Percentiles rank a stretch among this genome's conserved stretches.
These are phyloP conservation scores for Macrobrachium nipponense DNA, from an alignment of 1,140 invertebrate genomes.

Conservation along the genomic window DNA sequence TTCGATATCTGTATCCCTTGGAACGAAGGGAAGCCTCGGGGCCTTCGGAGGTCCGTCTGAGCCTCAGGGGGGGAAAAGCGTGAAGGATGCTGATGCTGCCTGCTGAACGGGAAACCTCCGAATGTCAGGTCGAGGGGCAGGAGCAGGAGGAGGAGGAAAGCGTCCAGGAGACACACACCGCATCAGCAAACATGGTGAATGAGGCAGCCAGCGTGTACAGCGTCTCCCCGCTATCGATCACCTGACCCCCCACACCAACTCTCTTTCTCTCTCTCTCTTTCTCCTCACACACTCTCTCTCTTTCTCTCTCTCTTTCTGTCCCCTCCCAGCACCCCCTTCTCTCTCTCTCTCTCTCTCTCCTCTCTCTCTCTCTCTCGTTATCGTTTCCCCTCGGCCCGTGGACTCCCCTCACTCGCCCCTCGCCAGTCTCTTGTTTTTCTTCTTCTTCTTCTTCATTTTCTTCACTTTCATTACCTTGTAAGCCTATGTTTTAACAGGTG, in stretches of 20 bases:
- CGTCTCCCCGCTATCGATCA: conserved; percentile 36
- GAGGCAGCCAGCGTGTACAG: conserved; percentile 34
- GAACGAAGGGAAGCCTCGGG: no score
- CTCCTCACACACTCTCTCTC: not conserved
- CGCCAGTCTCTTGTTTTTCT: no score
- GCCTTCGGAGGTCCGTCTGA: no score
- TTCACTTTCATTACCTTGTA: not conserved
- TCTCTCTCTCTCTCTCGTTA: conserved; percentile 28
- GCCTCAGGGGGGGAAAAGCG: no score
- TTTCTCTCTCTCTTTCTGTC: not conserved
- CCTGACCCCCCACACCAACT: not conserved
- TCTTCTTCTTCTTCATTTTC: not conserved
- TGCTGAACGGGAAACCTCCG: no score
- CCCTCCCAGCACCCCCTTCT: not conserved
- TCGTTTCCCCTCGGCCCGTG: not conserved
- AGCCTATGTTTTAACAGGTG: no score
- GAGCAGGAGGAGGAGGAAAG: no score
- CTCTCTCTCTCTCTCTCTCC: not conserved
- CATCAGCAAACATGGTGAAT: conserved; percentile 24
- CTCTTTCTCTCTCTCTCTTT: not conserved
- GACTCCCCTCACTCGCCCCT: no score
- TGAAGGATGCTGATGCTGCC: no score
- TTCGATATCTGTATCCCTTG: no score
- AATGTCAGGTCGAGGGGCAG: no score
- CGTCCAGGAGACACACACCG: no score